Evolutionary conservation across 2,888 invertebrate genomes (phyloP).

Genomic region (Ornithoptera priamus): DNA sequence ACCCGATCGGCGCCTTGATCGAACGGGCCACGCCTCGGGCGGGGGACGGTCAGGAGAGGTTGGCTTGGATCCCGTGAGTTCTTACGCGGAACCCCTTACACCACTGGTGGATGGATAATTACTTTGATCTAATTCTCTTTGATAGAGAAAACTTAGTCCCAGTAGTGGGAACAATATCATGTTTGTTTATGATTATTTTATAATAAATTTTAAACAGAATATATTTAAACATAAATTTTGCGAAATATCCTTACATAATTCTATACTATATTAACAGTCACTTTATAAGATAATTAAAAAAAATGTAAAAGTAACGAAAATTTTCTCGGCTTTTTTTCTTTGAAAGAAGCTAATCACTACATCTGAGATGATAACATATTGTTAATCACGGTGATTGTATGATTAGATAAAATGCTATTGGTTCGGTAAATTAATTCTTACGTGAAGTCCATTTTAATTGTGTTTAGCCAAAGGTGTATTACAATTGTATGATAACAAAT

Average conservation of each 20-base stretch:
- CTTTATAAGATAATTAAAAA: neutral
- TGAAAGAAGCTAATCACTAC: conserved; percentile 19
- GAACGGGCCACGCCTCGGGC: too few relatives aligned
- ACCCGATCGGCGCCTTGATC: too few relatives aligned
- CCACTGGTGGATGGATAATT: too few relatives aligned
- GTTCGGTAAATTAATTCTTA: conserved; percentile 9
- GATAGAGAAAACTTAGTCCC: too few relatives aligned
- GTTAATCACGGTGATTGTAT: conserved; percentile 23
- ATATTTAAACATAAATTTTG: neutral
- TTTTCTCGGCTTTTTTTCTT: conserved; percentile 19
- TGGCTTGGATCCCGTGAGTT: too few relatives aligned
- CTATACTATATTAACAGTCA: neutral
- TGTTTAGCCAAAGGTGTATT: neutral
- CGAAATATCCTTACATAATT: neutral
- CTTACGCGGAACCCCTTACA: too few relatives aligned
- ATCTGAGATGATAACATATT: conserved; percentile 13
- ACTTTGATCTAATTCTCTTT: too few relatives aligned
- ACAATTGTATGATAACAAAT: neutral
- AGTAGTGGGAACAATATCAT: too few relatives aligned
- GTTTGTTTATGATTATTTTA: too few relatives aligned
- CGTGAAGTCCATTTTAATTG: conserved; percentile 3
- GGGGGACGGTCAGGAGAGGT: too few relatives aligned
- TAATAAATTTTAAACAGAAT: too few relatives aligned
- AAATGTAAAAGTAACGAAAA: neutral
- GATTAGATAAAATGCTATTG: conserved; percentile 25